A percentile compares a stretch with the other conserved stretches of the same genome.
Conservation (phyloP, 2,888 invertebrate species). For the Polydrusus pterygomalis region DNA sequence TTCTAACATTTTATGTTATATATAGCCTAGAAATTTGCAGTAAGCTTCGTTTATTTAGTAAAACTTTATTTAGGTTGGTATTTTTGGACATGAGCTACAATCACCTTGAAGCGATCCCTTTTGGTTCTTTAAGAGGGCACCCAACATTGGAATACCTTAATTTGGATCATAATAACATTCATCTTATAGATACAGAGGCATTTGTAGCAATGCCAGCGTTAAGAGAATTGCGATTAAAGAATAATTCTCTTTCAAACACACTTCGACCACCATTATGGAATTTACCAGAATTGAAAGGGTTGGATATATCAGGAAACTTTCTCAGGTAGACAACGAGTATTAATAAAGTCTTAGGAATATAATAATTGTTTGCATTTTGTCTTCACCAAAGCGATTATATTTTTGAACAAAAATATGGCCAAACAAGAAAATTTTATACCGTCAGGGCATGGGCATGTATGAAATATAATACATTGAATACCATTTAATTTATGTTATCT, state of each 20-base stretch:
- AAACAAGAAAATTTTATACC: too few species aligned
- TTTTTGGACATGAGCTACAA: slow-evolving; percentile 88
- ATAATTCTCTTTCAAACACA: slow-evolving; percentile 86
- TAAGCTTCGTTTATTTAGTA: background rate
- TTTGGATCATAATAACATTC: slow-evolving; percentile 85
- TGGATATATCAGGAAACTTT: slow-evolving; percentile 86
- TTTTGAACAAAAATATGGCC: too few species aligned
- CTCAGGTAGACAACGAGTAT: slow-evolving; percentile 68
- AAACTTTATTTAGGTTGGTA: slow-evolving; percentile 71
- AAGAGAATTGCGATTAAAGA: slow-evolving; percentile 86
- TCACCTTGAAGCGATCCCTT: slow-evolving; percentile 83
- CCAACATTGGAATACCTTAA: slow-evolving; percentile 87
- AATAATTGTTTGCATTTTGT: too few species aligned
- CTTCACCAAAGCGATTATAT: too few species aligned
- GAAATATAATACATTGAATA: too few species aligned
- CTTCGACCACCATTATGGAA: slow-evolving; percentile 88
- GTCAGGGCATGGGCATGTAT: too few species aligned
- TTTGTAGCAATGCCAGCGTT: slow-evolving; percentile 89
- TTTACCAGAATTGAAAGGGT: slow-evolving; percentile 87
- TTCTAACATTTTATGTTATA: too few species aligned
- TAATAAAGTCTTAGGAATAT: background rate
- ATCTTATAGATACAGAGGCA: slow-evolving; percentile 84
- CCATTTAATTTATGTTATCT: too few species aligned
- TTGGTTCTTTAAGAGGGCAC: slow-evolving; percentile 86
- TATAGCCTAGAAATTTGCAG: too few species aligned